Percentiles rank a stretch among this genome's conserved stretches.
Evolutionary conservation across 2,113 vertebrate genomes (phyloP).

Genomic region (Puffinus mauretanicus): DNA sequence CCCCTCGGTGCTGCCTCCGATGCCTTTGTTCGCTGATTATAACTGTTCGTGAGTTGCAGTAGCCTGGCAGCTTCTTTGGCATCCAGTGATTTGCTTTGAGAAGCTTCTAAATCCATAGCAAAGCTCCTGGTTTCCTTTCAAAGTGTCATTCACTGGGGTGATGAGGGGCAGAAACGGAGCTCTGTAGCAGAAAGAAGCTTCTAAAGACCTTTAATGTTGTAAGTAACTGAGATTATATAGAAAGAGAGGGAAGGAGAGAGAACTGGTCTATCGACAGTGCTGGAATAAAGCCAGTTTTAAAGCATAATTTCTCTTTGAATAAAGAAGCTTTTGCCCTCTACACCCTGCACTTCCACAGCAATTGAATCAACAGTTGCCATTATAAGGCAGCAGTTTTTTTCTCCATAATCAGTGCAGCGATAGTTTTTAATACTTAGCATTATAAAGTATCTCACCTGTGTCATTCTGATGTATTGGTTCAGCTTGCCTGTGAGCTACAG

Average conservation of each 20-base stretch:
- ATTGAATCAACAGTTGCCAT: not conserved
- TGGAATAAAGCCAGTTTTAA: conserved; percentile 12
- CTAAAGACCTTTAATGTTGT: conserved; percentile 49
- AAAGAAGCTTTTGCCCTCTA: conserved; percentile 4
- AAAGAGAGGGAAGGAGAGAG: not conserved
- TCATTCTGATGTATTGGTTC: not conserved
- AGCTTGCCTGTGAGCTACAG: not conserved
- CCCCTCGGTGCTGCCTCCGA: not conserved
- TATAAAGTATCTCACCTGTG: not conserved
- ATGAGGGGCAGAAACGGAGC: not conserved
- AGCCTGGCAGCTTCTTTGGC: conserved; percentile 31
- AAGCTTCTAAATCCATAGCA: conserved; percentile 25
- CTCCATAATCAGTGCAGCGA: not conserved
- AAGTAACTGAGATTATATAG: conserved; percentile 37
- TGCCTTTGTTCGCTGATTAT: not conserved
- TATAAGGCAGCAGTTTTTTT: not conserved
- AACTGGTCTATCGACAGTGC: not conserved
- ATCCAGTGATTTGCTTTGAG: conserved; percentile 30
- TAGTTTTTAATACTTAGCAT: not conserved
- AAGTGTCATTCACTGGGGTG: not conserved
- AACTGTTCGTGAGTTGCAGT: not conserved
- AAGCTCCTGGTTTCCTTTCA: conserved; percentile 38
- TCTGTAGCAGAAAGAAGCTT: conserved; percentile 1
- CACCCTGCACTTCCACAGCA: not conserved
- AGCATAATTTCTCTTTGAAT: conserved; percentile 9